Evolutionary conservation across 2,113 vertebrate genomes (phyloP).

Genomic region (Gymnobelideus leadbeateri): DNA sequence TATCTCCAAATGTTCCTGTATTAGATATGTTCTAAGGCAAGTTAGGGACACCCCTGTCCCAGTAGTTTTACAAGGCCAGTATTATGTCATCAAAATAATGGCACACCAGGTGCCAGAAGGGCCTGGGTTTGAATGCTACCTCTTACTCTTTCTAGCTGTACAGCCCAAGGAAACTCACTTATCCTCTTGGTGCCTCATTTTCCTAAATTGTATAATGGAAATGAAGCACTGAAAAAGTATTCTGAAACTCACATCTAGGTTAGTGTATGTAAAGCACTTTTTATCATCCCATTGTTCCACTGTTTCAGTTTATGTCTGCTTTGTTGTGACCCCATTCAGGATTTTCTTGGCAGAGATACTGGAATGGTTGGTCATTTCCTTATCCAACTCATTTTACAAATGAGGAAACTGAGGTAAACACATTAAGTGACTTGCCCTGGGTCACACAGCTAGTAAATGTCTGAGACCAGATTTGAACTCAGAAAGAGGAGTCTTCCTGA

Average conservation of each 20-base stretch:
- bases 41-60: background rate
- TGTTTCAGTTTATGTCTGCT: no score
- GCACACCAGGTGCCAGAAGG: no score
- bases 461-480: background rate
- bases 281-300: background rate
- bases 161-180: background rate
- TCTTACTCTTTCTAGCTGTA: background rate
- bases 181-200: background rate
- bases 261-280: background rate
- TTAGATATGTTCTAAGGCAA: background rate
- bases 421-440: background rate
- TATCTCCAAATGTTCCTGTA: background rate
- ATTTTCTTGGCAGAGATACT: background rate
- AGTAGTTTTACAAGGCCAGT: background rate
- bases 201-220: slow-evolving; percentile 1
- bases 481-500: no score
- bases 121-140: background rate
- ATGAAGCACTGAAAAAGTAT: background rate
- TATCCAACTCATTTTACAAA: background rate
- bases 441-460: background rate
- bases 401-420: background rate
- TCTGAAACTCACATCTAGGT: background rate
- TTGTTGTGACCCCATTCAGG: background rate
- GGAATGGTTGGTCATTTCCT: background rate
- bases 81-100: background rate